A percentile compares a stretch with the other conserved stretches of the same genome.
Conservation (phyloP, 2,797 vertebrate species). For the Sorex maritimensis region DNA sequence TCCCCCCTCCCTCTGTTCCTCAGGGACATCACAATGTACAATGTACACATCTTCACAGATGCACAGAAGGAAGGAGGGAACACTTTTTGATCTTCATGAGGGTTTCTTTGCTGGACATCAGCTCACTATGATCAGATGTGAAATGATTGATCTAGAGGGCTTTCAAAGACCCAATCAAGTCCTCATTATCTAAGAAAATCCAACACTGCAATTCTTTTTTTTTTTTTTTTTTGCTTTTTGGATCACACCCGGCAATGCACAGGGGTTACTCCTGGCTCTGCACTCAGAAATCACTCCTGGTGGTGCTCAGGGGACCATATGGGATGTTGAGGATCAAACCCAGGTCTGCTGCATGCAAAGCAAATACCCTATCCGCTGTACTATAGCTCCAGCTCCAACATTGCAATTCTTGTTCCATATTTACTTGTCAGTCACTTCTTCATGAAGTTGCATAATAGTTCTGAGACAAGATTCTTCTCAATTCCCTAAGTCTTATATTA, state of each 20-base stretch:
- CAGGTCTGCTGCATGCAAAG: too few relatives aligned
- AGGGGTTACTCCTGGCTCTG: too few relatives aligned
- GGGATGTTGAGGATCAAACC: too few relatives aligned
- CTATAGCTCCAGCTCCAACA: too few relatives aligned
- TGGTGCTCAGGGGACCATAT: too few relatives aligned
- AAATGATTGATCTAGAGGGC: conserved; percentile 7
- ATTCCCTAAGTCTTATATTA: neutral
- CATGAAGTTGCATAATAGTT: conserved; percentile 29
- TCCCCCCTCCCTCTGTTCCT: neutral
- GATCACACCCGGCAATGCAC: too few relatives aligned
- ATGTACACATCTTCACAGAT: neutral
- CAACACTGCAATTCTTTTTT: neutral
- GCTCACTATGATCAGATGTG: conserved; percentile 5
- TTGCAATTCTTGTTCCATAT: neutral
- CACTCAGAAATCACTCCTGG: too few relatives aligned
- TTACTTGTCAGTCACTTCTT: conserved; percentile 6
- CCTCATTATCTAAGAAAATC: conserved; percentile 31
- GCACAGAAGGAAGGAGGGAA: neutral
- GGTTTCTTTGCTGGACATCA: conserved; percentile 23
- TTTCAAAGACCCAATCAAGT: neutral
- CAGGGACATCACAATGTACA: neutral
- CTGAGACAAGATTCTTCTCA: conserved; percentile 4
- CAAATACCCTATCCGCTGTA: too few relatives aligned
- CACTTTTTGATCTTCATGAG: neutral
- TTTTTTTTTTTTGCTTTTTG: neutral